phyloP scores from a whole-genome alignment of 2,797 vertebrate species.

The Syngnathus rostellatus region DNA sequence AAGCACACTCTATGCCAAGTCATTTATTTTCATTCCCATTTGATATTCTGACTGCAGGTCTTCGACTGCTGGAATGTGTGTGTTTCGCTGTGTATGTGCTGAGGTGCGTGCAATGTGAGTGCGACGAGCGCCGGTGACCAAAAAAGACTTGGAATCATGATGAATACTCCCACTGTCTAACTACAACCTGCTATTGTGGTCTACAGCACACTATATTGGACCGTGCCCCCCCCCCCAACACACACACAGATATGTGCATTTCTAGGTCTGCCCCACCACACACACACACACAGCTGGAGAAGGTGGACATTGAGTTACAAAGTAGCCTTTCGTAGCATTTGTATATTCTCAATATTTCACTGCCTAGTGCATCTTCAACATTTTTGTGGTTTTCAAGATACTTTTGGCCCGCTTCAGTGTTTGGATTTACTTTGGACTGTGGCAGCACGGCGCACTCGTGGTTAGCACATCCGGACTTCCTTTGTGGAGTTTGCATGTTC shows the following conservation, averaged over 20 bases:
- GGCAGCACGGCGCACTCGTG: background rate
- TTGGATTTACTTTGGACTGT: background rate
- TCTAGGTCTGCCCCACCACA: slow-evolving; percentile 11
- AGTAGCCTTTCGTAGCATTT: slow-evolving; percentile 20
- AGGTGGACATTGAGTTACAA: slow-evolving; percentile 36
- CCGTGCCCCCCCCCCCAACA: slow-evolving; percentile 15
- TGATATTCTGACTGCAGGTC: slow-evolving; percentile 25
- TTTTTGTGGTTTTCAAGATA: background rate
- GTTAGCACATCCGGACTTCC: background rate
- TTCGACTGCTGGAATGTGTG: slow-evolving; percentile 35
- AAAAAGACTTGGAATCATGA: slow-evolving; percentile 37
- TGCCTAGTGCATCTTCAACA: background rate
- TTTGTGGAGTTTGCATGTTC: background rate
- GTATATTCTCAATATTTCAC: background rate
- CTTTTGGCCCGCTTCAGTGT: background rate
- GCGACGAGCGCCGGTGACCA: slow-evolving; percentile 17
- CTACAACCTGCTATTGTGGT: slow-evolving; percentile 60
- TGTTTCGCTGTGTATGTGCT: slow-evolving; percentile 17
- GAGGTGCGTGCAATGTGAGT: slow-evolving; percentile 18
- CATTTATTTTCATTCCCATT: slow-evolving; percentile 10
- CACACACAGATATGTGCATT: slow-evolving; percentile 24
- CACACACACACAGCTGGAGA: slow-evolving; percentile 39
- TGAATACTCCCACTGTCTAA: slow-evolving; percentile 50
- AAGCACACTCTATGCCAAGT: background rate
- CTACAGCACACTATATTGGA: slow-evolving; percentile 41